Base-by-base conservation (phyloP, 2,113 vertebrate genomes). In the Prionailurus bengalensis region DNA sequence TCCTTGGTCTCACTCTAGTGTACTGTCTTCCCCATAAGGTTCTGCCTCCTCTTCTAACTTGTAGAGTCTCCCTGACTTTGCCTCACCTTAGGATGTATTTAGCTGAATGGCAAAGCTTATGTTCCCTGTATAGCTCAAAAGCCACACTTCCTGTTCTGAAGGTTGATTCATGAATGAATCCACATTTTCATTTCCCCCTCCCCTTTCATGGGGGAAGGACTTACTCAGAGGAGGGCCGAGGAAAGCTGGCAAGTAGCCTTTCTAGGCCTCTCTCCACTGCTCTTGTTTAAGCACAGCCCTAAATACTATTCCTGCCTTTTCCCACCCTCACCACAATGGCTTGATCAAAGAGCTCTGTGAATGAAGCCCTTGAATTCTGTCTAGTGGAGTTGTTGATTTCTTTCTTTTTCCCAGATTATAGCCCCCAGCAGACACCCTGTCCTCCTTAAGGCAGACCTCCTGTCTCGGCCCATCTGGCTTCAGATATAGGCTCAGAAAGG, bases 151-250 rank as follows among this genome's bases (percentile, higher is more conserved):
- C 90, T 97, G 51, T 88, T 97, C 90, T 84, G 61, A 94, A 87
- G 31, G 53, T 89, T 96, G 80, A 92, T 96, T 97, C 95, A 95
- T 98, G 95, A 98, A 96, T 97, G 94, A 96, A 97, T 89, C 61
- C 63, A 89, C 91, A 80, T 93, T 98, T 97, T 97, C 82, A 95
- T 95, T 93, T 86, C 42, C 36, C 48, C 65, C 88, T 96, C 29
- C 51, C 31, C 80, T 96, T 97, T 97, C 71, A 66, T 84, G 79
- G n/a, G 71, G 83, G 70, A 97, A 65, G 96, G 94, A 91, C 81
- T 97, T 97, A 94, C 89, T 96, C 83, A 83, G 79, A 95, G 89
- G 79, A 92, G 55, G 70, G 95, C 87, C 92, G 58, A 96, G 81
- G 33, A 80, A 92, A 94, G 71, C 61, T 96, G 94, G 88, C 90